Evolutionary conservation across 1,140 invertebrate genomes (phyloP).

Genomic region (Drosophila navojoa): DNA sequence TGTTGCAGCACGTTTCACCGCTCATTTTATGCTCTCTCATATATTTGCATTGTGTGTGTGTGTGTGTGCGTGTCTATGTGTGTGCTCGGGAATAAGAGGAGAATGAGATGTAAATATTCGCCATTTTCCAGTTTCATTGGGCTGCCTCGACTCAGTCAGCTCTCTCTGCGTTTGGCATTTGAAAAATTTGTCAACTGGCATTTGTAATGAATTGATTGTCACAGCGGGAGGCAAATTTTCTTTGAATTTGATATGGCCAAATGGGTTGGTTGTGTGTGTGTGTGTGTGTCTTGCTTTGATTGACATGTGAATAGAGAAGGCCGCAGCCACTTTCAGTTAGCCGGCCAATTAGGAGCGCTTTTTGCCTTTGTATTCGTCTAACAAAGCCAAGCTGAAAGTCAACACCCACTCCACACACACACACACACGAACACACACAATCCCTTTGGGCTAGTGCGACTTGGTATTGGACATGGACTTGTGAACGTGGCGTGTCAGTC

Average conservation of each 20-base stretch:
- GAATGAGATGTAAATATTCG: conserved; percentile 46
- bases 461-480: conserved; percentile 31
- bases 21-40: conserved; percentile 69
- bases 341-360: conserved; percentile 80
- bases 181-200: conserved; percentile 71
- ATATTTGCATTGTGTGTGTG: conserved; percentile 66
- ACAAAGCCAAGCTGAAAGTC: conserved; percentile 72
- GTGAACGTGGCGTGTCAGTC: conserved; percentile 73
- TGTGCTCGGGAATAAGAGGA: conserved; percentile 9
- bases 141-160: not conserved
- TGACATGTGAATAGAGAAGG: conserved; percentile 77
- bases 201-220: conserved; percentile 79
- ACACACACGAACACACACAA: not conserved
- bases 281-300: conserved; percentile 55
- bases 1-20: conserved; percentile 78
- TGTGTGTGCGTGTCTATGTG: conserved; percentile 22
- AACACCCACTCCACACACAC: conserved; percentile 12
- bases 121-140: not conserved
- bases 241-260: conserved; percentile 74
- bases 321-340: conserved; percentile 81
- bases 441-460: conserved; percentile 21
- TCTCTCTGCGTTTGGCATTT: conserved; percentile 48
- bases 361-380: conserved; percentile 71
- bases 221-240: conserved; percentile 55
- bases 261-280: conserved; percentile 34